Evolutionary conservation across 37 sponge, comb jelly and placozoan species (phyloP).

Genomic region (Chondrilla cf. caribensis): DNA sequence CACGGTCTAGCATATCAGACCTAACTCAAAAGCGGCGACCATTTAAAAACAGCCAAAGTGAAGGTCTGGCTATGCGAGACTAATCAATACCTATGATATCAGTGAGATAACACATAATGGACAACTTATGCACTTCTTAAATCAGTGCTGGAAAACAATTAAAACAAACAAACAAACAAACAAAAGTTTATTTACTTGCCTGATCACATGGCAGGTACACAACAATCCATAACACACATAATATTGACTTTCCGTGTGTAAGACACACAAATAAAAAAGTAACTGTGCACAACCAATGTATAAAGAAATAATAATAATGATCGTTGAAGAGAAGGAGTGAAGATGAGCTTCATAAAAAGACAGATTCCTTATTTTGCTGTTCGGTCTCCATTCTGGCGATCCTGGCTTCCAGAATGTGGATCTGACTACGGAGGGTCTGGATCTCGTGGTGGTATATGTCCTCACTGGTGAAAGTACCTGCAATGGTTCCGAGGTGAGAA

Average conservation of each 20-base stretch:
- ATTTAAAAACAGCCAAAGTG: too few species aligned
- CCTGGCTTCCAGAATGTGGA: background rate
- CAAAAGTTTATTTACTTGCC: too few species aligned
- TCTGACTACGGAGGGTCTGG: background rate
- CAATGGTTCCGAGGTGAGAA: background rate
- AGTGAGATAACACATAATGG: too few species aligned
- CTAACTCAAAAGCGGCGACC: too few species aligned
- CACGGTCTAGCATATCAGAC: too few species aligned
- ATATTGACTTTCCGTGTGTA: background rate
- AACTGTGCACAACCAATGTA: background rate
- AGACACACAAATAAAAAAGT: slow-evolving; percentile 5
- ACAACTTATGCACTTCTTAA: too few species aligned
- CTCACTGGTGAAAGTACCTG: background rate
- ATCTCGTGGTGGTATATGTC: background rate
- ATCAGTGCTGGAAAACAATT: too few species aligned
- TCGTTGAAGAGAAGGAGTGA: background rate
- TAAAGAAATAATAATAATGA: background rate
- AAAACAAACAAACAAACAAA: slow-evolving; percentile 3
- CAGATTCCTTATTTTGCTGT: background rate
- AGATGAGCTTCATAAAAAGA: background rate
- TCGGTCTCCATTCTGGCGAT: background rate
- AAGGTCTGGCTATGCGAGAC: too few species aligned
- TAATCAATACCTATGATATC: too few species aligned
- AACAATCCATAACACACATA: background rate
- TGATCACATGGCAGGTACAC: background rate